phyloP scores from a whole-genome alignment of 2,888 invertebrate species.

The Hybos culiciformis region DNA sequence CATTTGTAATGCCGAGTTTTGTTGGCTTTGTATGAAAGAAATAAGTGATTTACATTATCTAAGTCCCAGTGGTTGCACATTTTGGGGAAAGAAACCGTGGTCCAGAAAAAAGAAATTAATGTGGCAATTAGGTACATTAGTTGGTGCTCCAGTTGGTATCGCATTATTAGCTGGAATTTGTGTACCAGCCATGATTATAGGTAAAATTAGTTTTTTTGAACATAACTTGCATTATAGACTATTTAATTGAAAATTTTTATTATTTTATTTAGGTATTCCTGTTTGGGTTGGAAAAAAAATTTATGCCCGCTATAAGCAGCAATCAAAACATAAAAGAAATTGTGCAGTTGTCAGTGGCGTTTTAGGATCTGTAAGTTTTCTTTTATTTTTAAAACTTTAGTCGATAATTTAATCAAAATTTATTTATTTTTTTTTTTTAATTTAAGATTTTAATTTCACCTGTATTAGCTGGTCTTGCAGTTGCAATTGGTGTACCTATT shows the following conservation, averaged over 20 bases:
- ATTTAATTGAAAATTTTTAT: too few species aligned
- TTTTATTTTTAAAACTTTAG: not conserved
- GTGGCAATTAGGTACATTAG: conserved; percentile 90
- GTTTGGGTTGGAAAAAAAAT: conserved; percentile 90
- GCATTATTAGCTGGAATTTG: conserved; percentile 93
- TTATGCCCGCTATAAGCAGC: conserved; percentile 59
- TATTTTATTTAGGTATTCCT: conserved; percentile 63
- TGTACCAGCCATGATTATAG: conserved; percentile 89
- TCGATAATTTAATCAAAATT: too few species aligned
- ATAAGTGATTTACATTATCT: conserved; percentile 95
- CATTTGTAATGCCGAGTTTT: conserved; percentile 94
- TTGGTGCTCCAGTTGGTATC: conserved; percentile 92
- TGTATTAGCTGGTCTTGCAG: conserved; percentile 44
- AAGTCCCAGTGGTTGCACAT: conserved; percentile 82
- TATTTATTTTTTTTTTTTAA: not conserved
- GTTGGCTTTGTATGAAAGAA: conserved; percentile 98
- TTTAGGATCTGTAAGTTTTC: conserved; percentile 54
- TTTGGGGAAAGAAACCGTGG: conserved; percentile 99
- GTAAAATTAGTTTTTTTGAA: too few species aligned
- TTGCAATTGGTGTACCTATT: conserved; percentile 80
- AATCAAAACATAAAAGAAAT: conserved; percentile 62
- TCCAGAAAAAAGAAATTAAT: conserved; percentile 94
- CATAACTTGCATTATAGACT: too few species aligned
- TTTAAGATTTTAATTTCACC: conserved; percentile 41
- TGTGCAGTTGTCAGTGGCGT: conserved; percentile 73